A percentile compares a stretch with the other conserved stretches of the same genome.
Evolutionary conservation across 2,797 vertebrate species (phyloP).

Genomic region (Cirrhinus mrigala): DNA sequence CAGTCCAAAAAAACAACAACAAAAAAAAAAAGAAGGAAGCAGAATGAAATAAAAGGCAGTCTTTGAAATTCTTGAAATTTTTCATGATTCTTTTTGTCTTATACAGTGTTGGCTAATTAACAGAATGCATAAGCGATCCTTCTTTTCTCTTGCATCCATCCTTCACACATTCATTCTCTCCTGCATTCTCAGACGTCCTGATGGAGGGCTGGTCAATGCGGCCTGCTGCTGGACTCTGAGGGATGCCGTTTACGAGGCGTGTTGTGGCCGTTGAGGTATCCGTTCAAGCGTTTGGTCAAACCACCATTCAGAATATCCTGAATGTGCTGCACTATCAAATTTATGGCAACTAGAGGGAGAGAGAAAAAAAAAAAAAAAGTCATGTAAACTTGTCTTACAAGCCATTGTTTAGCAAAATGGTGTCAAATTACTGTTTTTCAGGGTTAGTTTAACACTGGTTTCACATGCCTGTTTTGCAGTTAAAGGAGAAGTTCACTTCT

Average conservation of each 20-base stretch:
- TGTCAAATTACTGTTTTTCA: not conserved
- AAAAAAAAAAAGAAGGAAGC: conserved; percentile 43
- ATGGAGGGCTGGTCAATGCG: conserved; percentile 80
- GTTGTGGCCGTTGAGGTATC: conserved; percentile 82
- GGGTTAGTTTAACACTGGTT: not conserved
- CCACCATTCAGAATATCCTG: conserved; percentile 94
- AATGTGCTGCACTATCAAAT: conserved; percentile 96
- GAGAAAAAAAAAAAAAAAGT: conserved; percentile 3
- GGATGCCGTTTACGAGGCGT: conserved; percentile 80
- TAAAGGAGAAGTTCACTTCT: too few species aligned
- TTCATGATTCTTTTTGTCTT: conserved; percentile 43
- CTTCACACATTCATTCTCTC: conserved; percentile 26
- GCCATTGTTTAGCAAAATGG: not conserved
- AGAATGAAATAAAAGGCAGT: conserved; percentile 62
- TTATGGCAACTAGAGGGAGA: conserved; percentile 88
- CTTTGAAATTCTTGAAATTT: conserved; percentile 55
- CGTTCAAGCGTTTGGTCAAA: conserved; percentile 86
- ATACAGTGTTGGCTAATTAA: conserved; percentile 61
- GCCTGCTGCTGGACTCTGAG: conserved; percentile 90
- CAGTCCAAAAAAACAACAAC: conserved; percentile 50
- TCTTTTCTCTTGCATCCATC: conserved; percentile 26
- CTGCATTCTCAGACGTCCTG: conserved; percentile 13
- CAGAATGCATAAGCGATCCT: conserved; percentile 54
- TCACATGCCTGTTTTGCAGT: not conserved
- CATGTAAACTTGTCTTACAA: not conserved